Percentiles rank a stretch among this genome's conserved stretches.
These are phyloP conservation scores for Odontamblyopus rebecca DNA, from an alignment of 2,797 vertebrate genomes.

Conservation along the genomic window DNA sequence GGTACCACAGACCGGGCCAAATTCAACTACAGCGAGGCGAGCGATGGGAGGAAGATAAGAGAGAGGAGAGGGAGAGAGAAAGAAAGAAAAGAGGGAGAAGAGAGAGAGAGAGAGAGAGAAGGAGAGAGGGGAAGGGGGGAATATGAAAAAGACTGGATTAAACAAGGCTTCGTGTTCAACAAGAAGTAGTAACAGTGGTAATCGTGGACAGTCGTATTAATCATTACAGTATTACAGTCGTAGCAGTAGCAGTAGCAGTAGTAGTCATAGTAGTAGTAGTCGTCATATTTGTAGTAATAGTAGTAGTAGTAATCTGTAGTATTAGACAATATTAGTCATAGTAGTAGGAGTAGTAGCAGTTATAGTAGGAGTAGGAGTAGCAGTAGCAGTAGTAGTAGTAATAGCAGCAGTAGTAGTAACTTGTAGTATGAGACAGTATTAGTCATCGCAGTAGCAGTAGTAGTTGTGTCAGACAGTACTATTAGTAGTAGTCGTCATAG, in stretches of 20 bases:
- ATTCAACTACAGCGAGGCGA: conserved; percentile 48
- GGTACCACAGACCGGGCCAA: conserved; percentile 69
- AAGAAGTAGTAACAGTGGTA: neutral
- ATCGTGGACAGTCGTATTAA: neutral
- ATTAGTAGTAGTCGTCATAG: neutral
- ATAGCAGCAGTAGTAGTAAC: neutral
- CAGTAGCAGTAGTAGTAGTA: neutral
- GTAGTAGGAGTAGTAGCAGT: neutral
- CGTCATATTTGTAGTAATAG: neutral
- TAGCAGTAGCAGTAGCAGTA: neutral
- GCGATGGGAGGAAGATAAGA: conserved; percentile 53
- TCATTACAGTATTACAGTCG: too few species aligned
- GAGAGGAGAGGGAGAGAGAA: conserved; percentile 19
- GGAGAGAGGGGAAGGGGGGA: conserved; percentile 19
- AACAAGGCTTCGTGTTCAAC: neutral
- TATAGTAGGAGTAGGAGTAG: neutral
- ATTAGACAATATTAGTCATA: too few species aligned
- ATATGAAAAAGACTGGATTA: conserved; percentile 35
- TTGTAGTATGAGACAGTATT: neutral
- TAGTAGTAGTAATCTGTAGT: too few species aligned
- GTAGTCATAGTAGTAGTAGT: neutral
- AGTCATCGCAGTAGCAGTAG: neutral
- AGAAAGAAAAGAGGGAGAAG: conserved; percentile 29
- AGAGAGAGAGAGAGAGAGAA: conserved; percentile 30
- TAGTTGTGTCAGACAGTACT: neutral